phyloP scores from a whole-genome alignment of 2,797 vertebrate genomes.

The Phoebastria nigripes region DNA sequence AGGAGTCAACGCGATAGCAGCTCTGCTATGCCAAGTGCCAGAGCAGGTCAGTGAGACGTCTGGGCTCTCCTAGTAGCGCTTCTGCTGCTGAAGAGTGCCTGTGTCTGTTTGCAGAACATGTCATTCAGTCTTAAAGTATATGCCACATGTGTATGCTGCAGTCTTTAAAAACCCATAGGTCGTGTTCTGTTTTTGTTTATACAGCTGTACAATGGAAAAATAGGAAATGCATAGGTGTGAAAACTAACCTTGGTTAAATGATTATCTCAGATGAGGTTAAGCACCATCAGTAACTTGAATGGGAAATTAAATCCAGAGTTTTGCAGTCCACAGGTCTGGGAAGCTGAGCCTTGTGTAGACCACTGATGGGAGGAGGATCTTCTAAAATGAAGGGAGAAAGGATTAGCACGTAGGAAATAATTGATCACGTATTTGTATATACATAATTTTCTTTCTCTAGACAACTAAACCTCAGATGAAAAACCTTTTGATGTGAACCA shows the following conservation, averaged over 20 bases:
- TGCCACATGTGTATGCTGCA: neutral
- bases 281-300: neutral
- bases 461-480: neutral
- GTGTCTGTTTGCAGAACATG: neutral
- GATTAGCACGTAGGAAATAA: neutral
- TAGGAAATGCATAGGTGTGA: neutral
- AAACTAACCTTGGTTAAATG: neutral
- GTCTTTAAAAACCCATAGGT: neutral
- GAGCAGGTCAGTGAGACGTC: neutral
- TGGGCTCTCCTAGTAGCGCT: neutral
- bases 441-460: neutral
- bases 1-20: neutral
- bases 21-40: neutral
- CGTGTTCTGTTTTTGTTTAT: neutral
- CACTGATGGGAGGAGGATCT: neutral
- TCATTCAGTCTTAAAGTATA: neutral
- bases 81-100: neutral
- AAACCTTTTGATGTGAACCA: neutral
- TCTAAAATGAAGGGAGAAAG: neutral
- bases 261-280: neutral
- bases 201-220: neutral
- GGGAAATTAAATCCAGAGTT: neutral
- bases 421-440: fast-evolving
- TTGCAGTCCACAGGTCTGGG: neutral
- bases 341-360: neutral